Conservation (phyloP, 1,140 invertebrate genomes). For the Mizuhopecten yessoensis region DNA sequence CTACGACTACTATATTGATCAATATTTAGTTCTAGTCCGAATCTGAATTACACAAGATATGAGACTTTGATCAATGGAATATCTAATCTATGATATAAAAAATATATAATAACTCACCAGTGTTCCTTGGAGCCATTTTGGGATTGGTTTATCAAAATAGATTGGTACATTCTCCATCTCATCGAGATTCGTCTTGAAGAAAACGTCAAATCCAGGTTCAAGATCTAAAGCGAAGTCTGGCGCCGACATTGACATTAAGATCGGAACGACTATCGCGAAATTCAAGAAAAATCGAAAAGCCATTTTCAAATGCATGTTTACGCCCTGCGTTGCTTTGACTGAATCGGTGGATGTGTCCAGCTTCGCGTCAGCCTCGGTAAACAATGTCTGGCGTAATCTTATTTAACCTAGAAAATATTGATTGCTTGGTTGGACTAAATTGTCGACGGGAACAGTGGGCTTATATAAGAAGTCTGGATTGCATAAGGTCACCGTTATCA, state of each 20-base stretch:
- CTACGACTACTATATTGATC: no score
- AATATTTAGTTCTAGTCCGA: no score
- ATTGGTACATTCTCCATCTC: slow-evolving; percentile 60
- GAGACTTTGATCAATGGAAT: no score
- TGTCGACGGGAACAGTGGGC: no score
- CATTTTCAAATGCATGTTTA: neutral
- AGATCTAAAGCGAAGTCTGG: neutral
- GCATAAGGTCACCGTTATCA: neutral
- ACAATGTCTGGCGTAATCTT: no score
- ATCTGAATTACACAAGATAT: no score
- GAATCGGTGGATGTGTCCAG: no score
- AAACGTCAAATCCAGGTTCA: slow-evolving; percentile 53
- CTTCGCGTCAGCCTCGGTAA: no score
- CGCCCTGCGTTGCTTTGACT: no score
- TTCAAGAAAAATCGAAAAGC: neutral
- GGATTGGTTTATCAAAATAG: slow-evolving; percentile 61
- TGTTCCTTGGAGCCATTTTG: slow-evolving; percentile 65
- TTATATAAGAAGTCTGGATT: neutral
- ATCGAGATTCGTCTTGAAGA: slow-evolving; percentile 61
- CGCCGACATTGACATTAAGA: neutral
- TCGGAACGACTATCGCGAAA: neutral
- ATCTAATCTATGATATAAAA: no score
- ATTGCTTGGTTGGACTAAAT: no score
- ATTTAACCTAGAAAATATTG: no score
- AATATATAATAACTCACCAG: slow-evolving; percentile 60